phyloP scores from a whole-genome alignment of 53 echinoderm and acorn worm species.

The Holothuria scabra region DNA sequence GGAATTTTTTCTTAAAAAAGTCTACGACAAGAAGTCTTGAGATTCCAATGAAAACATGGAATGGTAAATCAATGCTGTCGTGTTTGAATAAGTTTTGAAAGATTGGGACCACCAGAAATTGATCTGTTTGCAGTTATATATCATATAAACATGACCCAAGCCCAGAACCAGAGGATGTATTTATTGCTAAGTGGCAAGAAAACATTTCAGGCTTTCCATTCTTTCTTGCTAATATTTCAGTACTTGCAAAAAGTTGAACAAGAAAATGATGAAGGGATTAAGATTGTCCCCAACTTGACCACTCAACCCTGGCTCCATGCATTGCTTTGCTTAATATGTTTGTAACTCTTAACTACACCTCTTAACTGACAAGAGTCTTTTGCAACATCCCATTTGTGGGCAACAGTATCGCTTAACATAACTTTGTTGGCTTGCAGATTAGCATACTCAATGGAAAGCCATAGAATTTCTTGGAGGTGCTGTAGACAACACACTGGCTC shows the following conservation, averaged over 20 bases:
- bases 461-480: slow-evolving; percentile 12
- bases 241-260: slow-evolving; percentile 46
- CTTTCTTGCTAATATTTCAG: slow-evolving; percentile 45
- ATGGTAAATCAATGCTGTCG: slow-evolving; percentile 44
- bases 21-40: slow-evolving; percentile 60
- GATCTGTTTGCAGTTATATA: slow-evolving; percentile 68
- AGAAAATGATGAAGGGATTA: slow-evolving; percentile 54
- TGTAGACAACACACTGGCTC: slow-evolving; percentile 3
- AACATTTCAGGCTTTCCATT: slow-evolving; percentile 63
- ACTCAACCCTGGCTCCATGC: slow-evolving; percentile 62
- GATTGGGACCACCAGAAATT: slow-evolving; percentile 57
- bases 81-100: slow-evolving; percentile 8
- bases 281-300: slow-evolving; percentile 62
- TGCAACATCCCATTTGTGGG: slow-evolving; percentile 32
- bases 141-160: slow-evolving; percentile 68
- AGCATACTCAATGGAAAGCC: slow-evolving; percentile 21
- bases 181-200: slow-evolving; percentile 57
- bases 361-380: neutral
- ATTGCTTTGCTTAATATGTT: slow-evolving; percentile 19
- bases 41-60: slow-evolving; percentile 50
- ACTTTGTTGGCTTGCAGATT: slow-evolving; percentile 46
- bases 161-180: slow-evolving; percentile 59
- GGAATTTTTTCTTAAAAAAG: slow-evolving; percentile 51
- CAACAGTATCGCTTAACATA: slow-evolving; percentile 50
- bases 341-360: slow-evolving; percentile 35